Evolutionary conservation across 2,797 vertebrate species (phyloP), one percentile per base, ranked within the genome.

Genomic region (Huso huso): DNA sequence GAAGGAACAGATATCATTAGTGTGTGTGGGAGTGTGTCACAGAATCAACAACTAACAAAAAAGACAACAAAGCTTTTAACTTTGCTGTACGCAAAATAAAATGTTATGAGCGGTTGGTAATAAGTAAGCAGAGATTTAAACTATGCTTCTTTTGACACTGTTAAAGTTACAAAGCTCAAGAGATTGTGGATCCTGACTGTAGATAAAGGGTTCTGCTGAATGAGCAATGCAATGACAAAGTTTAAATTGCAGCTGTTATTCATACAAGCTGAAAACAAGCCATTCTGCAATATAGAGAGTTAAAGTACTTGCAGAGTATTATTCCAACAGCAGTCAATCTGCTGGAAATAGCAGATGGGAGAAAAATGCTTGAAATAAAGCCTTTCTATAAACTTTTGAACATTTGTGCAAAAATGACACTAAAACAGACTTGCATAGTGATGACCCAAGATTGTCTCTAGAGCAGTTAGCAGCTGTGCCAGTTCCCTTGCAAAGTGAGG

Each of bases 171-270:
- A 4, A 6, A 58, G 55, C 13, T 58, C n/a, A 58, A 58, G 55
- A 7, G 8, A n/a, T 1, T n/a, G 10, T 11, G 55, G 23, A 37
- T 37, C 23, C 23, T 37, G 23, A 7, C 6, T 13, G 13, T 11
- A n/a, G 55, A 58, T 58, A 58, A 58, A 58, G 12, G 11, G 55
- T 58, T 58, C 10, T 58, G 55, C 55, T 58, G 12, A 58, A 58
- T 37, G 55, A 58, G 55, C 55, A 58, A n/a, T 6, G 55, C 55
- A n/a, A 7, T 58, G 55, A 58, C 55, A 58, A 10, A 9, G 11
- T n/a, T 11, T 58, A 58, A 10, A 13, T 9, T 58, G 12, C 55
- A 58, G 10, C 6, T 58, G 55, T n/a, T n/a, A 11, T 6, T 58
- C 13, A 13, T 58, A n/a, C 55, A 58, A 15, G 55, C 23, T 37